phyloP scores from a whole-genome alignment of 2,888 invertebrate genomes.

The Coelogynopora nodosa region DNA sequence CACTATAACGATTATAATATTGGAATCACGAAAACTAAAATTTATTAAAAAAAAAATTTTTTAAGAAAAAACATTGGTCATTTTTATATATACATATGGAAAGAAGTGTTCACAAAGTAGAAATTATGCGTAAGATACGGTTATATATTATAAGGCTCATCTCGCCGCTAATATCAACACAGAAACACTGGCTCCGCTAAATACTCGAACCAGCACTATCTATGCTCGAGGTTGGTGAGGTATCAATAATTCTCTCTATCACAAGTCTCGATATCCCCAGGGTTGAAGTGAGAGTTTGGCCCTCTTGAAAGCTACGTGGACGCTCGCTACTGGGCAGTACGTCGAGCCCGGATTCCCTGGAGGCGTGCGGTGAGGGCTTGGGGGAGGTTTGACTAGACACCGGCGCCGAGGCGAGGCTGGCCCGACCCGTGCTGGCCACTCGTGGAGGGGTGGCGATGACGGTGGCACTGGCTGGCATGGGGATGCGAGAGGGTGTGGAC shows the following conservation, averaged over 20 bases:
- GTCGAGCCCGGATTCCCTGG: not conserved
- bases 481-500: not conserved
- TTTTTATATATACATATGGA: no score
- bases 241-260: not conserved
- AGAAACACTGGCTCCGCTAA: no score
- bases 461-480: not conserved
- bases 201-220: not conserved
- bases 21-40: no score
- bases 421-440: no score
- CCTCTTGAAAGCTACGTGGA: slow-evolving; percentile 10
- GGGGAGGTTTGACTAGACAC: not conserved
- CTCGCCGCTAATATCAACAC: no score
- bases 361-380: not conserved
- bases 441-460: not conserved
- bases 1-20: no score
- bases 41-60: no score
- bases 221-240: not conserved
- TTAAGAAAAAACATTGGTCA: no score
- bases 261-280: not conserved
- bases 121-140: no score
- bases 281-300: not conserved
- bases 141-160: no score
- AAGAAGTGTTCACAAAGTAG: no score
- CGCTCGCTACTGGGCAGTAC: not conserved
- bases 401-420: not conserved